Base-by-base conservation (phyloP, 2,888 invertebrate species). In the Hipparchia semele region DNA sequence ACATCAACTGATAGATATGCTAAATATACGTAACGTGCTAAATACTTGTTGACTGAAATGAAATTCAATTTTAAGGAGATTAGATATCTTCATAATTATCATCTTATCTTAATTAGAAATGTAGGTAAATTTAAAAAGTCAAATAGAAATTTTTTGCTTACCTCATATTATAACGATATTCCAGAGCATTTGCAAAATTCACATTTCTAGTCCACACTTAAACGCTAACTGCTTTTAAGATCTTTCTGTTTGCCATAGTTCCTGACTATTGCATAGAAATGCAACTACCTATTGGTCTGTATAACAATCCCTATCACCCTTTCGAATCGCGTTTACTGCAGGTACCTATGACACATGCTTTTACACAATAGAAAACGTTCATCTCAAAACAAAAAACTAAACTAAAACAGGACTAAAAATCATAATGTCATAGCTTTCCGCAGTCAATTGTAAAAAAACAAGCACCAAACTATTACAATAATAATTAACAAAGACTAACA, bases 221-320 rank as follows among this genome's bases (percentile, higher is more conserved):
- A 61, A 45, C 61, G n/a, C 49, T 51, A 51, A 62, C 8, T 62
- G 62, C 23, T 23, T 3, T 49, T 51, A 12, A 51, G 64, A 51
- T 64, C 64, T 64, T 33, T 64, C 49, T 64, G 33, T 51, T 51
- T 39, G 5, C 39, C 5, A 39, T 5, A 39, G 39, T 39, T 6
- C 5, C 51, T 64, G 46, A 3, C 33, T 51, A 64, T 6, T 64
- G 49, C 13, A 64, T 64, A 64, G 64, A 64, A 64, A 51, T 64
- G 64, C 51, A 64, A 4, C 49, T 49, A 49, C 49, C 49, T 49
- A 64, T 13, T 64, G 51, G 51, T 33, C 23, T 64, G 23, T 23
- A 64, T 49, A 51, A 64, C 64, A 64, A 64, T 64, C 62, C 62
- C 49, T 64, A 64, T 51, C 64, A 51, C 49, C 64, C 64, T 64